phyloP scores from a whole-genome alignment of 2,113 vertebrate genomes.

The Oxygymnocypris stewartii region DNA sequence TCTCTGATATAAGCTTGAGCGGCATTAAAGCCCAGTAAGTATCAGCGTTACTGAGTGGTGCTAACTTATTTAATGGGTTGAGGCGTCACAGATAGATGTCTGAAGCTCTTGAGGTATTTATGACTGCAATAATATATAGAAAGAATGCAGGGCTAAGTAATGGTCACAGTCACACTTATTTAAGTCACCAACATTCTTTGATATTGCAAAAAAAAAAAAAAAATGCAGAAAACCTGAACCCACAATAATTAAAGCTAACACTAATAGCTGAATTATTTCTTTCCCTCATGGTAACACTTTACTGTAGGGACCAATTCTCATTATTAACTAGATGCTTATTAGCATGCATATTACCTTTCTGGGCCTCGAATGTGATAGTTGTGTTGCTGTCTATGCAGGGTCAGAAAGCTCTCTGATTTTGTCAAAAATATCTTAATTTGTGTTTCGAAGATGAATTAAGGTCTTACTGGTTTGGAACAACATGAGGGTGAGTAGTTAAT shows the following conservation, averaged over 20 bases:
- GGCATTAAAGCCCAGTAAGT: constrained; percentile 25
- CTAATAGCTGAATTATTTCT: background rate
- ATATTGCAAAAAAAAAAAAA: constrained; percentile 35
- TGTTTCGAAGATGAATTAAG: no score
- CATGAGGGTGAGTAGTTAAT: no score
- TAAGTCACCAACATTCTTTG: constrained; percentile 1
- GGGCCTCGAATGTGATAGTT: no score
- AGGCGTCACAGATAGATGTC: constrained; percentile 17
- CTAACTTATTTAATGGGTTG: constrained; percentile 28
- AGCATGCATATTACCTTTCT: no score
- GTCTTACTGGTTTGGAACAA: no score
- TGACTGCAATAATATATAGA: constrained; percentile 49
- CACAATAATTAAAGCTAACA: constrained; percentile 5
- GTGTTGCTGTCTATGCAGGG: no score
- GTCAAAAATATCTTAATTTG: no score
- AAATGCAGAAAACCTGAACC: background rate
- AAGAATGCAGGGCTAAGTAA: constrained; percentile 47
- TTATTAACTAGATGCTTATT: no score
- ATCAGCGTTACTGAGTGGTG: constrained; percentile 18
- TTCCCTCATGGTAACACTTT: no score
- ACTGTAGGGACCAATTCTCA: constrained; percentile 29
- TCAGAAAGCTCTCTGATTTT: no score
- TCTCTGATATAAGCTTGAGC: background rate
- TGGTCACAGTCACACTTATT: constrained; percentile 22
- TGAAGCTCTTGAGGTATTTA: constrained; percentile 55